Base-by-base conservation (phyloP, 2,113 vertebrate species). In the Andinoacara biseriatus region DNA sequence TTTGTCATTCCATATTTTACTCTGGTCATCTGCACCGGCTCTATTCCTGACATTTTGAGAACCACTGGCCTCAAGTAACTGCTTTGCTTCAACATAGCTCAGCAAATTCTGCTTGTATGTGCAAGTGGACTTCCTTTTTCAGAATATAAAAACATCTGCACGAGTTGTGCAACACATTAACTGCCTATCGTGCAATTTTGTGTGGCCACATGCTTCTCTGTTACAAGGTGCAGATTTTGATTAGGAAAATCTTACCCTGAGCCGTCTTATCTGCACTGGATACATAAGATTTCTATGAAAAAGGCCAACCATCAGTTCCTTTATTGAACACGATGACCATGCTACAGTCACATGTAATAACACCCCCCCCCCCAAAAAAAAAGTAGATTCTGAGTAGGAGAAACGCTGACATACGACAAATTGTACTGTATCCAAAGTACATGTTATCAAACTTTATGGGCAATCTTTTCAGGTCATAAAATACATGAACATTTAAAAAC, bases 151-250 rank as follows among this genome's bases (percentile, higher is more conserved):
- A 67, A 43, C 18, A 29, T 33, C 58, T 52, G 80, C 74, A 59
- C 33, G 69, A 58, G 38, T 14, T 85, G 82, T 31, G 22, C n/a
- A 85, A 87, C 31, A 26, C 8, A 74, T 75, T 20, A 72, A 54
- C 74, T 74, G 52, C 22, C 80, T 35, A 58, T 26, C 7, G 58
- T 60, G 18, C n/a, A 77, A 35, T 35, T 76, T 81, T 58, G 40
- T 77, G 49, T 10, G 38, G 13, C n/a, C 24, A 46, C 14, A 46
- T 49, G 40, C 4, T 69, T 83, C 78, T 62, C 10, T 84, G 52
- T 59, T 62, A 76, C 69, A 81, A 59, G 58, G 29, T 61, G 22
- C 26, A 43, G 11, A 43, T 10, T 38, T 38, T 8, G 35, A 38
- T 38, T 22, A 26, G 7, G 14, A 4, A 17, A 13, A 43, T 13